Base-by-base conservation (phyloP, 2,113 vertebrate species). In the Vireo altiloquus region DNA sequence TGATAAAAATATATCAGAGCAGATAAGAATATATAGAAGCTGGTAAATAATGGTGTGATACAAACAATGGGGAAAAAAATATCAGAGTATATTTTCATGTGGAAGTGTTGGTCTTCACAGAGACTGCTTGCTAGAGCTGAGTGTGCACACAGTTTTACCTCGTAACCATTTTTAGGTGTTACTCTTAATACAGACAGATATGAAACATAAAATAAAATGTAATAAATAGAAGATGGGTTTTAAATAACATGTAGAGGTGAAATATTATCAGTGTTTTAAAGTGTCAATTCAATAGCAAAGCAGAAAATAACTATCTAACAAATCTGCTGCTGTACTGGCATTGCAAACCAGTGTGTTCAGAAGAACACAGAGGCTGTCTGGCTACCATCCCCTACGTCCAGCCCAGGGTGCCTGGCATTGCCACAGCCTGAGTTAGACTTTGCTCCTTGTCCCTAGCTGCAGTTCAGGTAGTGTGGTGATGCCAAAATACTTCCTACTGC, bases 391-490 rank as follows among this genome's bases (percentile, higher is more conserved):
- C 44, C 54, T 65, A 11, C 52, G 52, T 89, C 76, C 83, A 71
- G 52, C 63, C 63, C 75, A 39, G 68, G 71, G 49, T 52, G 33
- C 22, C 39, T 85, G 72, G 53, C 71, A n/a, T 19, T 9, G 15
- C 88, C 90, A 30, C 53, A 86, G n/a, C 68, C 84, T 13, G 3
- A 86, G 24, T 20, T 81, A 72, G 75, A 76, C 57, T 92, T 59
- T 72, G 39, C 80, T 88, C 66, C 82, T 47, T 94, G 49, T 66
- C 59, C 61, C 21, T 57, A 66, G 33, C 46, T 84, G 64, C 72
- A 95, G 66, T 84, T 94, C 49, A 90, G 68, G 50, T 76, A 74
- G 87, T 92, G 35, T 82, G 35, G 33, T 86, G 87, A 66, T 90
- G 90, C 15, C 46, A 90, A 35, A 53, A 56, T 71, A 53, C 59